Evolutionary conservation across 2,888 invertebrate genomes (phyloP), one percentile per base, ranked within the genome.

Genomic region (Aproaerema taeniolella): DNA sequence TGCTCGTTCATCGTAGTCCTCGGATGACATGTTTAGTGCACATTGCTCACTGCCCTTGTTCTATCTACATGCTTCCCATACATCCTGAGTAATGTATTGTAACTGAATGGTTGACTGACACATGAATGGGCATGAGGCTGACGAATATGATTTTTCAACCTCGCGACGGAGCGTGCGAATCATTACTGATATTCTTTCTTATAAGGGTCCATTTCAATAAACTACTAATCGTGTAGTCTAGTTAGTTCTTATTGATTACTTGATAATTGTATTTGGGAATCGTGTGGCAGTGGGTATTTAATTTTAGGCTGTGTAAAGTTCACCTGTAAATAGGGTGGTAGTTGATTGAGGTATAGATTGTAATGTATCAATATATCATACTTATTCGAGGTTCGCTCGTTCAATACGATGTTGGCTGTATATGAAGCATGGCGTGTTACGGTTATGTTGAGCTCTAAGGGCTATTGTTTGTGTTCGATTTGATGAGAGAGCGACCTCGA

Each of bases 301-400:
- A 61, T 73, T 70, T 77, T 78, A 76, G 82, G 82, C 81, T 82
- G 81, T 81, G 79, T 83, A 67, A 72, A 72, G n/a, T 69, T 74
- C 67, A 69, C 68, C 68, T 65, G 62, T 74, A 67, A 68, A 61
- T 69, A 65, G 61, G 66, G 65, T 68, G 67, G 63, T 61, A 68
- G 69, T 56, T 55, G 59, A 66, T 61, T 51, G 55, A 55, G 50
- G 50, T 62, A 63, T 64, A 65, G 58, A 67, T 68, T 75, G 62
- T 72, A 73, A 65, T 65, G 61, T 68, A 66, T 65, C 52, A 50
- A 51, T 55, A 51, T 58, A 48, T 52, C 43, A 53, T 50, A 50
- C 42, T 52, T 38, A 50, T 45, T 4, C 2, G 26, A n/a, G 47
- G 48, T 41, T 49, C 47, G 45, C 34, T 16, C 31, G 68, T 68